Conservation (phyloP, 1,140 invertebrate genomes). For the Drosophila kohkoa region DNA sequence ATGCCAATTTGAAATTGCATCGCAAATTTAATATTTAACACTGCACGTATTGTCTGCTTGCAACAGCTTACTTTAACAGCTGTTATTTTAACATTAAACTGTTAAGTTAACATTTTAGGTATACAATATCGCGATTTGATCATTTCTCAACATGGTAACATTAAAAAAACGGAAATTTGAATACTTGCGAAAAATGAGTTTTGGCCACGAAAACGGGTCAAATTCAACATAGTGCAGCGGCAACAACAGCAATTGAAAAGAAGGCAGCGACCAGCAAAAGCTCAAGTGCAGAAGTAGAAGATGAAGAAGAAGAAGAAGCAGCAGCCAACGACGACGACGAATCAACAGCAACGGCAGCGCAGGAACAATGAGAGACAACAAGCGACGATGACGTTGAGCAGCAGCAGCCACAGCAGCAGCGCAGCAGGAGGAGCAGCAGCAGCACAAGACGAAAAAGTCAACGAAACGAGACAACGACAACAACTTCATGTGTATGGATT, state of each 20-base stretch:
- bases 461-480: conserved; percentile 62
- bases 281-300: conserved; percentile 37
- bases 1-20: too few relatives aligned
- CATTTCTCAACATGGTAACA: too few relatives aligned
- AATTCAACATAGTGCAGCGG: too few relatives aligned
- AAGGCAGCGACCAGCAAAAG: conserved; percentile 52
- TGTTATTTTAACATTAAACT: too few relatives aligned
- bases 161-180: too few relatives aligned
- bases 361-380: conserved; percentile 63
- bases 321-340: conserved; percentile 57
- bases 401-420: conserved; percentile 19
- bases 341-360: conserved; percentile 61
- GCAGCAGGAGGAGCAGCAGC: conserved; percentile 43
- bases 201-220: too few relatives aligned
- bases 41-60: too few relatives aligned
- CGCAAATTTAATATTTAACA: too few relatives aligned
- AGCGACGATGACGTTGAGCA: conserved; percentile 49
- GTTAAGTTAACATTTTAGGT: too few relatives aligned
- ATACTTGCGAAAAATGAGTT: too few relatives aligned
- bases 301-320: conserved; percentile 26
- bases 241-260: conserved; percentile 59
- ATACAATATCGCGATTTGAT: too few relatives aligned
- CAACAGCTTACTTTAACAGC: too few relatives aligned
- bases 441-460: conserved; percentile 68
- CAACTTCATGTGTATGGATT: conserved; percentile 56